Conservation (phyloP, 2,888 invertebrate species). For the Nomada ferruginata region DNA sequence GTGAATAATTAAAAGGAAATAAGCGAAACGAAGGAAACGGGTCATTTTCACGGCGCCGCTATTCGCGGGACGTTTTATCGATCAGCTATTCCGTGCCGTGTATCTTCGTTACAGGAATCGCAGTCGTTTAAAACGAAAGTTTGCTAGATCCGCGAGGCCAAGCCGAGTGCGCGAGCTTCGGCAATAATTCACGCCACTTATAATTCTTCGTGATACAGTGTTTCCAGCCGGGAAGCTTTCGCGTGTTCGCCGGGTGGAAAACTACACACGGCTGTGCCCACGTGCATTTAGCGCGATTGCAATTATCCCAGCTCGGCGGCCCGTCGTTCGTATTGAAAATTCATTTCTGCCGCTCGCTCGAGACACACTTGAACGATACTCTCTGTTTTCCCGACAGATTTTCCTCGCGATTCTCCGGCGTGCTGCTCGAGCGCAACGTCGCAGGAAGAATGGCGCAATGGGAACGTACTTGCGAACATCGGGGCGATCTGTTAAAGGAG, state of each 20-base stretch:
- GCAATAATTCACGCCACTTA: conserved; percentile 18
- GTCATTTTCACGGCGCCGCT: neutral
- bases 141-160: conserved; percentile 3
- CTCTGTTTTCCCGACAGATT: neutral
- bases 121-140: conserved; percentile 34
- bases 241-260: conserved; percentile 31
- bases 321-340: conserved; percentile 7
- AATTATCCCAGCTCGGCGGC: conserved; percentile 12
- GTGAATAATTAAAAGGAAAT: neutral
- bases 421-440: neutral
- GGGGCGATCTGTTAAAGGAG: no score
- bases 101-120: conserved; percentile 41
- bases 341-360: conserved; percentile 18
- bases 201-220: conserved; percentile 31
- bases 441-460: no score
- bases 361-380: neutral
- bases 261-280: conserved; percentile 18
- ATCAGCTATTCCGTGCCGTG: conserved; percentile 22
- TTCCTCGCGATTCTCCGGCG: neutral
- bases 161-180: neutral
- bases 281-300: conserved; percentile 9
- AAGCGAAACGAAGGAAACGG: neutral
- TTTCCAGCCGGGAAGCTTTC: neutral
- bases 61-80: conserved; percentile 13
- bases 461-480: neutral